Evolutionary conservation across 2,113 vertebrate genomes (phyloP), one percentile per base, ranked within the genome.

Genomic region (Mirza zaza): DNA sequence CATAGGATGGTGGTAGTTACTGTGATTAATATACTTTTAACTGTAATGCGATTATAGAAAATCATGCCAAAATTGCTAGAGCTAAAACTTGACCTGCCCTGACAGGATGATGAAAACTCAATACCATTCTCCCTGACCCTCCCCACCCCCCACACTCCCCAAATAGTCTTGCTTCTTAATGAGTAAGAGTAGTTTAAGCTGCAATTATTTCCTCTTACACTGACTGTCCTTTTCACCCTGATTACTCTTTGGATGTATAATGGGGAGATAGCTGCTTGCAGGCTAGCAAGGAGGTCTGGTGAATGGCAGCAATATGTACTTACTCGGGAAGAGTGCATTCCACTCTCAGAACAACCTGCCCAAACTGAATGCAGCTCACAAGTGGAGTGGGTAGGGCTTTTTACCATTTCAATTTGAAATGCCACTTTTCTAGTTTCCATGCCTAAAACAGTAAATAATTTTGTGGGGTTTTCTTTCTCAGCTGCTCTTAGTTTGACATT

Each of bases 211-310:
- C 97, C 96, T 97, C 97, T 97, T 96, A 92, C 94, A 94, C 96
- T 96, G 97, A 96, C 97, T 98, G 97, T 97, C 97, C 97, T 97
- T 98, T 98, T 97, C 97, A 97, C 97, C 97, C 97, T 96, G 94
- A 96, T 97, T 96, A 98, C 97, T 98, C 97, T 98, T 83, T 97
- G 96, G 97, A 91, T 96, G 94, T 97, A 97, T 98, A 97, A 97
- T 97, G 97, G 97, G 88, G 95, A 97, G 97, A 97, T 97, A 97
- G 97, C 94, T 97, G 94, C 94, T 95, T 92, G 82, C 94, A 34
- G 95, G 95, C 97, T 87, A 48, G 34, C 93, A 18, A 34, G 88
- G 57, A 88, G 42, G 97, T 91, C 96, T 48, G 87, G 70, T 96
- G 95, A 97, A 97, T 93, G 91, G 81, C 86, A 96, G 75, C 94